Evolutionary conservation across 2,888 invertebrate species (phyloP).

Genomic region (Mesorhabditis belari): DNA sequence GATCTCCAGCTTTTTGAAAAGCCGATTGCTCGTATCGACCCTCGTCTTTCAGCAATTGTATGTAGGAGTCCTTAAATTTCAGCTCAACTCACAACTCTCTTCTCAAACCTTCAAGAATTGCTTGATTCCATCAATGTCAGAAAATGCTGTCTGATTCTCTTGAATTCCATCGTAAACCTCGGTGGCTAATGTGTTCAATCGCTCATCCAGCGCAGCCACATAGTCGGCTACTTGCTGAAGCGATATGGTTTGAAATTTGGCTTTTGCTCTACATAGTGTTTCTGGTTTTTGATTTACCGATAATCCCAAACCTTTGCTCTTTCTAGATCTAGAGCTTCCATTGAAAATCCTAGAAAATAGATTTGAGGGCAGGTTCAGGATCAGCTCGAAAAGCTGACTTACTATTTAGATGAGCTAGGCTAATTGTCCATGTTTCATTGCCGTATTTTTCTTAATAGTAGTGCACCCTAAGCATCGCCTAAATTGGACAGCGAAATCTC

Average conservation of each 20-base stretch:
- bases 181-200: not conserved
- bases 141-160: not conserved
- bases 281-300: too few relatives aligned
- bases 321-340: too few relatives aligned
- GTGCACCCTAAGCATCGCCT: too few relatives aligned
- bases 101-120: not conserved
- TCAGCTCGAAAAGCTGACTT: too few relatives aligned
- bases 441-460: too few relatives aligned
- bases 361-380: too few relatives aligned
- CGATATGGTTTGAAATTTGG: too few relatives aligned
- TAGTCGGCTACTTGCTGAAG: not conserved
- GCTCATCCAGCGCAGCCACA: not conserved
- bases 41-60: constrained; percentile 23
- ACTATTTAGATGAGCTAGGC: too few relatives aligned
- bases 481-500: too few relatives aligned
- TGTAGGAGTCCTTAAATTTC: constrained; percentile 24
- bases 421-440: not conserved
- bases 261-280: too few relatives aligned
- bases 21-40: constrained; percentile 26
- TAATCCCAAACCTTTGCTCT: too few relatives aligned
- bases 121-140: not conserved
- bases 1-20: constrained; percentile 25
- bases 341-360: too few relatives aligned
- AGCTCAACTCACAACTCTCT: not conserved
- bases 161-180: not conserved